Base-by-base conservation (phyloP, 1,140 invertebrate genomes). In the Saccostrea echinata region DNA sequence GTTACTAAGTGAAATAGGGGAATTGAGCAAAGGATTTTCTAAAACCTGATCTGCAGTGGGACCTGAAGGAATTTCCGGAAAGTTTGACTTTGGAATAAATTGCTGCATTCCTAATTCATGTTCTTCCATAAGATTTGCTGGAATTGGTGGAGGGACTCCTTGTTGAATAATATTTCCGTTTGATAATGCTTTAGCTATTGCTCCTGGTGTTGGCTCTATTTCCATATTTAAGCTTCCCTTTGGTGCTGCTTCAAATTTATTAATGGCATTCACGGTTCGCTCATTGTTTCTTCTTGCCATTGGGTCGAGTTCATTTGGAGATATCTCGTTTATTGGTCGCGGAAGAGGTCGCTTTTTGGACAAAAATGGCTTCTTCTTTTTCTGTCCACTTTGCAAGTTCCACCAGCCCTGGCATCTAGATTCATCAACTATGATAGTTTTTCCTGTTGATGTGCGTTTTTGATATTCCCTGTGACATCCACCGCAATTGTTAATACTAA, bases 381-480 rank as follows among this genome's bases (percentile, higher is more conserved):
- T 76, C 27, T 27, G 24, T 11, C 27, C 30, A 16, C 24, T 76
- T 30, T 30, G 9, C 12, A 76, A 30, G 24, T 76, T 76, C 68
- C 68, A 76, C 68, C 68, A 76, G 3, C 68, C 68, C 24, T 76
- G 68, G 27, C 68, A 76, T 33, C 68, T 76, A 3, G 68, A 76
- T 18, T 76, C 68, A 27, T 76, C 68, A 24, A 76, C 68, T 33
- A 33, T 33, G 27, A 76, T 76, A 1, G 68, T 76, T 76, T 27
- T 76, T 16, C 68, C 68, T 4, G 27, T 13, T 11, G 24, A 11
- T 11, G 16, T 27, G 6, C 24, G 68, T 30, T 76, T 76, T 8
- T 76, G 68, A 76, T 76, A 76, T 13, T 76, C 68, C 27, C 68
- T 76, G 12, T 76, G 27, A 30, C 68, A 76, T 76, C 68, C 68